phyloP scores from a whole-genome alignment of 2,888 invertebrate species.

The Caenorhabditis imperialis region DNA sequence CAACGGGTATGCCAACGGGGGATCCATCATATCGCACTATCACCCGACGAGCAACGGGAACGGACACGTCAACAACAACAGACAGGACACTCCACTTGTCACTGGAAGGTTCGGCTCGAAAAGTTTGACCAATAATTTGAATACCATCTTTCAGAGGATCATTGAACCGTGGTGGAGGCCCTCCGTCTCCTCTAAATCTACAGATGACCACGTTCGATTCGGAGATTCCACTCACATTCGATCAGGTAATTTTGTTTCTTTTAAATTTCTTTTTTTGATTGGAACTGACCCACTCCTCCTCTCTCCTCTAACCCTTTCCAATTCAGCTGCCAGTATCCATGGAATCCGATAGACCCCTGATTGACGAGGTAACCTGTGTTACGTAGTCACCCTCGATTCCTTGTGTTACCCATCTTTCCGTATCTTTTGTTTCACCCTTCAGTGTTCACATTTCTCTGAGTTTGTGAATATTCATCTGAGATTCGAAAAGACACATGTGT shows the following conservation, averaged over 20 bases:
- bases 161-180: slow-evolving; percentile 30
- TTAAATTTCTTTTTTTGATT: not conserved
- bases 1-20: slow-evolving; percentile 61
- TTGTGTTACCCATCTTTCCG: slow-evolving; percentile 39
- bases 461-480: no score
- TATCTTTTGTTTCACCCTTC: slow-evolving; percentile 33
- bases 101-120: slow-evolving; percentile 20
- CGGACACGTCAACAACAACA: slow-evolving; percentile 28
- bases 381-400: slow-evolving; percentile 31
- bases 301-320: slow-evolving; percentile 30
- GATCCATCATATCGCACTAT: slow-evolving; percentile 54
- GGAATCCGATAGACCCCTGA: slow-evolving; percentile 62
- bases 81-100: slow-evolving; percentile 52
- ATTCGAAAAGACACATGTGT: slow-evolving; percentile 2
- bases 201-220: slow-evolving; percentile 70
- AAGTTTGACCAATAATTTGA: no score
- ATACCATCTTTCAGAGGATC: slow-evolving; percentile 23
- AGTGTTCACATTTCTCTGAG: no score
- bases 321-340: slow-evolving; percentile 59
- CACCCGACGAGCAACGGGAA: slow-evolving; percentile 48
- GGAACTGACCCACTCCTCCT: slow-evolving; percentile 25
- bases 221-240: slow-evolving; percentile 69
- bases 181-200: slow-evolving; percentile 64
- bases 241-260: slow-evolving; percentile 60
- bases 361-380: slow-evolving; percentile 58